Evolutionary conservation across 2,888 invertebrate genomes (phyloP).

Genomic region (Papilio protenor): DNA sequence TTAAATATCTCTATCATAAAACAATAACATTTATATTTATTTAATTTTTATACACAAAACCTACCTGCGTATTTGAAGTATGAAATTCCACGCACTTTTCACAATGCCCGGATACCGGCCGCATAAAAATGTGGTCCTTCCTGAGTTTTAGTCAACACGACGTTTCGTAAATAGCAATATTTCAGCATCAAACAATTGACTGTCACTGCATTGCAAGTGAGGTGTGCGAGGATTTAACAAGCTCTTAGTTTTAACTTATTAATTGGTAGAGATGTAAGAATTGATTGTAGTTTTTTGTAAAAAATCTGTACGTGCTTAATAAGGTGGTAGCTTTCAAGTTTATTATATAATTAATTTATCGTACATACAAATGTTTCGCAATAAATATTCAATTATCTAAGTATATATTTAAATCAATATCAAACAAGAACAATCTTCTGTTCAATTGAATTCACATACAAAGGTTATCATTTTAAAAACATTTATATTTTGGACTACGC

Average conservation of each 20-base stretch:
- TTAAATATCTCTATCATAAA: background rate
- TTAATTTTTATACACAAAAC: background rate
- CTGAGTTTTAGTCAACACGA: slow-evolving; percentile 33
- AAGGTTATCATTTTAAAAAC: no score
- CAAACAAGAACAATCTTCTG: no score
- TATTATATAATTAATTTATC: no score
- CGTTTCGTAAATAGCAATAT: slow-evolving; percentile 44
- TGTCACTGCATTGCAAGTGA: slow-evolving; percentile 32
- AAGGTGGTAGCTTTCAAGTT: background rate
- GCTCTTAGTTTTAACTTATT: background rate
- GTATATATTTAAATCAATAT: no score
- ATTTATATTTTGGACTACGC: no score
- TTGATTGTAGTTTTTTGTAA: background rate
- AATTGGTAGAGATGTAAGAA: background rate
- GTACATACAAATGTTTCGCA: no score
- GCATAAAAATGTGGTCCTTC: slow-evolving; percentile 37
- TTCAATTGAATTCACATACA: no score
- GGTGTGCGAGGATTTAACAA: slow-evolving; percentile 27
- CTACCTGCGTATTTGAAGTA: slow-evolving; percentile 1
- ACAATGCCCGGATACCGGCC: slow-evolving; percentile 42
- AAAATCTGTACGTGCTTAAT: background rate
- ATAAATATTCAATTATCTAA: no score
- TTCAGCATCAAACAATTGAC: slow-evolving; percentile 45
- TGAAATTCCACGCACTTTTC: slow-evolving; percentile 21
- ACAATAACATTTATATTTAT: no score